Percentiles rank a stretch among this genome's conserved stretches.
Evolutionary conservation across 2,888 invertebrate species (phyloP).

Genomic region (Drosophila falleni): DNA sequence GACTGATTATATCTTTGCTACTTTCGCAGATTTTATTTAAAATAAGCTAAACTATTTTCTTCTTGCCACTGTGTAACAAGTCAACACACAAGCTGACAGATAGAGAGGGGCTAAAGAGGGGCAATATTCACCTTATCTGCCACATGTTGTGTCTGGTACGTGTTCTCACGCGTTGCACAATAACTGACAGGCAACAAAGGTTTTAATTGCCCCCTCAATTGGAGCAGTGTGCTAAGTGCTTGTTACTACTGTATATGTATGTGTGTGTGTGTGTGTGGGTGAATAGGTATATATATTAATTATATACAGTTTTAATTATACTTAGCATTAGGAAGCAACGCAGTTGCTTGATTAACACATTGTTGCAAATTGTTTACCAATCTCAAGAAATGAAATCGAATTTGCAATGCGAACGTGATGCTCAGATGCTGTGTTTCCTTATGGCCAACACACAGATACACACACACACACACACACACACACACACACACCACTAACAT

Average conservation of each 20-base stretch:
- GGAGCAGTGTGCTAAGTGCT: constrained; percentile 37
- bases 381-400: constrained; percentile 35
- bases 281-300: constrained; percentile 27
- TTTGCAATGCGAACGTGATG: constrained; percentile 37
- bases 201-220: constrained; percentile 51
- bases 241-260: not conserved
- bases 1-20: no score
- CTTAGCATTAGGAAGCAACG: constrained; percentile 11
- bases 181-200: constrained; percentile 37
- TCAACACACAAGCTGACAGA: not conserved
- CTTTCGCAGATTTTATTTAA: no score
- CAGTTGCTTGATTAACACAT: constrained; percentile 54
- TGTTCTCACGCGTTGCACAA: constrained; percentile 67
- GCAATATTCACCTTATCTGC: constrained; percentile 55
- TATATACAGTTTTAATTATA: constrained; percentile 21
- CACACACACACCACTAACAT: not conserved
- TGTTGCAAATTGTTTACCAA: constrained; percentile 40
- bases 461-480: constrained; percentile 1
- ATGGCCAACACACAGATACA: constrained; percentile 21
- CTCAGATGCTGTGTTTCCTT: constrained; percentile 49
- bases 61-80: not conserved
- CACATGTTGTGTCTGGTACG: constrained; percentile 39
- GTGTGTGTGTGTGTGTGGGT: constrained; percentile 10
- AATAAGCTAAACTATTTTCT: no score
- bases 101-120: no score